Conservation (phyloP, 1,140 invertebrate genomes). For the Cotesia glomerata region DNA sequence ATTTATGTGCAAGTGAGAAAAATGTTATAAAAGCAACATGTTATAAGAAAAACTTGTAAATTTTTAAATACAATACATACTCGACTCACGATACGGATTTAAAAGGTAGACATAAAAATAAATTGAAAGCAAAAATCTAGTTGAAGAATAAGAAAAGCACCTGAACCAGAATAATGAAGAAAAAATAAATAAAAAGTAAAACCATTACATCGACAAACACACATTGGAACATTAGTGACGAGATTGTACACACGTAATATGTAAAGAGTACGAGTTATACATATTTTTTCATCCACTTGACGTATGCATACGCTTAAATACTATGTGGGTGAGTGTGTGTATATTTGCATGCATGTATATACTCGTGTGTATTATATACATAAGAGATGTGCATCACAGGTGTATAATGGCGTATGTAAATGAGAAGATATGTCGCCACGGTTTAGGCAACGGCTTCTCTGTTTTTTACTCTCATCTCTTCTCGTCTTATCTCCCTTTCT, state of each 20-base stretch:
- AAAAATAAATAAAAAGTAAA: neutral
- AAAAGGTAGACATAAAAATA: no score
- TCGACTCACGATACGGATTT: no score
- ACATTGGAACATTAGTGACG: conserved; percentile 4
- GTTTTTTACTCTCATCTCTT: neutral
- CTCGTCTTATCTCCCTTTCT: conserved; percentile 21
- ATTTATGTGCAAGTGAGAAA: conserved; percentile 1
- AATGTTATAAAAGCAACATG: neutral
- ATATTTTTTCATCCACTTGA: conserved; percentile 17
- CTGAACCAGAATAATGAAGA: neutral
- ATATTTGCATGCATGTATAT: conserved; percentile 19
- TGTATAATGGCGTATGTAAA: conserved; percentile 41
- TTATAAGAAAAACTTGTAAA: neutral
- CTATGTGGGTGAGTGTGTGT: conserved; percentile 26
- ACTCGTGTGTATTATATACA: no score
- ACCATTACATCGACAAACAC: conserved; percentile 14
- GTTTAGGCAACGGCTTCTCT: conserved; percentile 44
- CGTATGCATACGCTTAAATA: conserved; percentile 10
- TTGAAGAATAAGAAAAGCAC: neutral
- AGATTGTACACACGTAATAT: conserved; percentile 12
- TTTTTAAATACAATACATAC: no score
- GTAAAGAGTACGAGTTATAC: neutral
- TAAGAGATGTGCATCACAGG: conserved; percentile 24
- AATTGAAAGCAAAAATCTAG: no score
- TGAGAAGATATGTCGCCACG: conserved; percentile 45